phyloP scores from a whole-genome alignment of 35 echinoderm and acorn worm genomes.

The Nesometra sesokonis region DNA sequence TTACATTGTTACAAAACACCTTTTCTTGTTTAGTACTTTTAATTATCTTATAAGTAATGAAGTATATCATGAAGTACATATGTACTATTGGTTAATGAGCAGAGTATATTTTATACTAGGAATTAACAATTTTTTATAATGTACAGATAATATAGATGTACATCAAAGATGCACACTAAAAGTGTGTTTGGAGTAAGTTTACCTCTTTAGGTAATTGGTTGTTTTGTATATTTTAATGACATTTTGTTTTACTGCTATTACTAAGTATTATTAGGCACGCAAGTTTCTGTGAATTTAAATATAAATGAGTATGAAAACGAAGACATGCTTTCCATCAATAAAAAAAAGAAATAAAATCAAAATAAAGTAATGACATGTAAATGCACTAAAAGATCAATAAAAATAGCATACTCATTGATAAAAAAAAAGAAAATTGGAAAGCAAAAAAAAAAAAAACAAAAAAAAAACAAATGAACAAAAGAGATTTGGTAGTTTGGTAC shows the following conservation, averaged over 20 bases:
- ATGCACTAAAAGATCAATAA: not conserved
- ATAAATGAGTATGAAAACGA: not conserved
- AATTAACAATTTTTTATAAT: not conserved
- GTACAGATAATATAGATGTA: not conserved
- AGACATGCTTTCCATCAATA: not conserved
- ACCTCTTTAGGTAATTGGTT: not conserved
- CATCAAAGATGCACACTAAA: not conserved
- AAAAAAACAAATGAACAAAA: not conserved
- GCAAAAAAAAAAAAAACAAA: not conserved
- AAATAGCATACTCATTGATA: not conserved
- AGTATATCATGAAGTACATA: no score
- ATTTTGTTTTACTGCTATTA: not conserved
- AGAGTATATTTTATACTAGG: not conserved
- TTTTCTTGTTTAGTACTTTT: no score
- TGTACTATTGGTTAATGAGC: not conserved
- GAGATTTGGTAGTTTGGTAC: not conserved
- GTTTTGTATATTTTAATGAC: not conserved
- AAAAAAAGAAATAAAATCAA: not conserved
- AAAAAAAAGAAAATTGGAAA: not conserved
- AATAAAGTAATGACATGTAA: not conserved
- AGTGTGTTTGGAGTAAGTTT: not conserved
- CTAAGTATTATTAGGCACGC: not conserved
- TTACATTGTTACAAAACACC: no score
- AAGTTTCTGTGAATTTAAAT: not conserved
- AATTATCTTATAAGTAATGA: no score